phyloP scores from a whole-genome alignment of 2,888 invertebrate genomes.

The Argyresthia goedartella region DNA sequence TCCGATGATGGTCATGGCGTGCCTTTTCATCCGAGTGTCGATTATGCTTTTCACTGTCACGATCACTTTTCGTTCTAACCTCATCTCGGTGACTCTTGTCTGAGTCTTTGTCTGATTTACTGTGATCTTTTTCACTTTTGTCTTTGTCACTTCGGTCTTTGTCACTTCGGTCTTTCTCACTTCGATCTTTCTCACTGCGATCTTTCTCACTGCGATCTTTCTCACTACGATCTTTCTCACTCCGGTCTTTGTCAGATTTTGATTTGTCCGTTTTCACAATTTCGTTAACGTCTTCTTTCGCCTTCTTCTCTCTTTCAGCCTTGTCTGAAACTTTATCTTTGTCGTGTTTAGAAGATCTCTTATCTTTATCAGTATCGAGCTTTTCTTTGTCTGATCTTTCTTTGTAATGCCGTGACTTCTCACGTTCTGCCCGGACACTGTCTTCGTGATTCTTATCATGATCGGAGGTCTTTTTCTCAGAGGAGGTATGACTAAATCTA shows the following conservation, averaged over 20 bases:
- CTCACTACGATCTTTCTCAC: constrained; percentile 24
- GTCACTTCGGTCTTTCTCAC: constrained; percentile 1
- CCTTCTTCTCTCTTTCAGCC: constrained; percentile 32
- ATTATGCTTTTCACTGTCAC: constrained; percentile 39
- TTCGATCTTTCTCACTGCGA: constrained; percentile 31
- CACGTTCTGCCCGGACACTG: constrained; percentile 45
- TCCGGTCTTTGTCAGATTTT: no score
- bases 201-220: constrained; percentile 17
- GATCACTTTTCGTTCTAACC: constrained; percentile 31
- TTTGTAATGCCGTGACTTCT: constrained; percentile 40
- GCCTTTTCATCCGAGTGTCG: constrained; percentile 45
- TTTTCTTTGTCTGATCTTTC: constrained; percentile 38
- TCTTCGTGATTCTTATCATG: constrained; percentile 51
- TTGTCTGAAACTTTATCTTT: constrained; percentile 39
- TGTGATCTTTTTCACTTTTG: neutral
- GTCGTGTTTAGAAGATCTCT: constrained; percentile 30
- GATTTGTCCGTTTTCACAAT: neutral
- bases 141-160: constrained; percentile 1
- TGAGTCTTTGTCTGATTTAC: constrained; percentile 30
- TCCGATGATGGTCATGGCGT: constrained; percentile 62
- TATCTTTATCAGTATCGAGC: constrained; percentile 29
- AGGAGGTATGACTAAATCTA: constrained; percentile 26
- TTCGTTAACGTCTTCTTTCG: constrained; percentile 30
- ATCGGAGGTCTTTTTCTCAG: constrained; percentile 30
- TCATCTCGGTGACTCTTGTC: constrained; percentile 36